Base-by-base conservation (phyloP, 2,797 vertebrate species). In the Gymnoscopelus braueri region DNA sequence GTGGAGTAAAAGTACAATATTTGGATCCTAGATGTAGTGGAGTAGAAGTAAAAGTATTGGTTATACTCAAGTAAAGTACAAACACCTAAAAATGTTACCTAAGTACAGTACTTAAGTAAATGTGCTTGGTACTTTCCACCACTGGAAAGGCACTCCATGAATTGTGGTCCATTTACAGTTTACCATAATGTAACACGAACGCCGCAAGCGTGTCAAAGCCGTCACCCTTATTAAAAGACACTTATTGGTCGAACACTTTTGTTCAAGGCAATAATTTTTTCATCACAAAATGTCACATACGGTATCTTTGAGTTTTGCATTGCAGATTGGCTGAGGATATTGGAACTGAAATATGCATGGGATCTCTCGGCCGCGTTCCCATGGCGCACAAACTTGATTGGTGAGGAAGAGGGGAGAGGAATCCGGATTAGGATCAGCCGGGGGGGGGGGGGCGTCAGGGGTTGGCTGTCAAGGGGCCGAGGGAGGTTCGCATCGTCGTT, bases 311-410 rank as follows among this genome's bases (percentile, higher is more conserved):
- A 66, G 73, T 84, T 84, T 81, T 85, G 81, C 72, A 72, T 75
- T 83, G 82, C 83, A 87, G 77, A 84, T 82, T 68, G 56, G 76
- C 56, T 69, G 78, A 78, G 78, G 67, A 78, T 78, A 76, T 79
- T 65, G 65, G 39, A 39, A 5, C 54, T 87, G 75, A 90, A 91
- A 90, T 84, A 87, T 86, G 87, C 77, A 87, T 87, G 82, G 84
- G 87, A 84, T 71, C 83, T 75, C 24, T 72, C 72, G 58, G 68
- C 65, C 59, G 58, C 8, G 39, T 44, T 87, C 88, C 83, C 74
- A 63, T 64, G 82, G 79, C 79, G 75, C 79, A 70, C 70, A 76
- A 51, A 87, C 76, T 66, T 79, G 75, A 89, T 81, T 84, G 79
- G 83, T 86, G 81, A 72, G 39, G 35, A 39, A 8, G 71, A 80